Evolutionary conservation across 2,888 invertebrate genomes (phyloP).

Genomic region (Cryptus viduatorius): DNA sequence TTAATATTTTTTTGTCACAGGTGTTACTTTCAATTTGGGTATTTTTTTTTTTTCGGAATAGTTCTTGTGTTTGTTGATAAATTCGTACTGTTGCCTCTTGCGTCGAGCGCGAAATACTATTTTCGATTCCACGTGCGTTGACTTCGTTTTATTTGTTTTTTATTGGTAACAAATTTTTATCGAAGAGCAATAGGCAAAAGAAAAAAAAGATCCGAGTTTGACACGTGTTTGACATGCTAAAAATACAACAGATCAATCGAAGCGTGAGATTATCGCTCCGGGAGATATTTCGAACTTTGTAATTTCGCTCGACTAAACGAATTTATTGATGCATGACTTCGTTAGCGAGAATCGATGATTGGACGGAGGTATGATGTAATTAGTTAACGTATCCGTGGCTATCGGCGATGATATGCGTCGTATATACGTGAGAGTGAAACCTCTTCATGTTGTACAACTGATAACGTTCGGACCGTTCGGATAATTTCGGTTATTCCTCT

Average conservation of each 20-base stretch:
- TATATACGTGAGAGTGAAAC: not conserved
- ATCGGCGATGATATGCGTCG: conserved; percentile 3
- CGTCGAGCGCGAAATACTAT: too few species aligned
- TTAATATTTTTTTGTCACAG: not conserved
- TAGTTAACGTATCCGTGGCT: conserved; percentile 46
- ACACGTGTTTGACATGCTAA: conserved; percentile 18
- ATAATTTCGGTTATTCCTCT: not conserved
- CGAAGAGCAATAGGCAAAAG: not conserved
- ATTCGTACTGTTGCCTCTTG: too few species aligned
- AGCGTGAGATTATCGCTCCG: conserved; percentile 24
- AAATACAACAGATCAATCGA: conserved; percentile 38
- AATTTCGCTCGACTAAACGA: conserved; percentile 40
- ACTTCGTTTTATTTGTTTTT: not conserved
- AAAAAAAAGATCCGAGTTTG: not conserved
- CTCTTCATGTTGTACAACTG: not conserved
- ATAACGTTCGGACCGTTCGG: conserved; percentile 25
- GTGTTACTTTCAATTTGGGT: too few species aligned
- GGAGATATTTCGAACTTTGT: conserved; percentile 38
- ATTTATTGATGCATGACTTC: conserved; percentile 54
- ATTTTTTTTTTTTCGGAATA: too few species aligned
- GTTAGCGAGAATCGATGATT: conserved; percentile 52
- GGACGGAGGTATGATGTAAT: conserved; percentile 48
- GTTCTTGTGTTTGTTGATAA: too few species aligned
- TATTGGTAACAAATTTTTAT: not conserved
- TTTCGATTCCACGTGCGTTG: not conserved